Evolutionary conservation across 2,888 invertebrate species (phyloP).

Genomic region (Quadroppia sp.): DNA sequence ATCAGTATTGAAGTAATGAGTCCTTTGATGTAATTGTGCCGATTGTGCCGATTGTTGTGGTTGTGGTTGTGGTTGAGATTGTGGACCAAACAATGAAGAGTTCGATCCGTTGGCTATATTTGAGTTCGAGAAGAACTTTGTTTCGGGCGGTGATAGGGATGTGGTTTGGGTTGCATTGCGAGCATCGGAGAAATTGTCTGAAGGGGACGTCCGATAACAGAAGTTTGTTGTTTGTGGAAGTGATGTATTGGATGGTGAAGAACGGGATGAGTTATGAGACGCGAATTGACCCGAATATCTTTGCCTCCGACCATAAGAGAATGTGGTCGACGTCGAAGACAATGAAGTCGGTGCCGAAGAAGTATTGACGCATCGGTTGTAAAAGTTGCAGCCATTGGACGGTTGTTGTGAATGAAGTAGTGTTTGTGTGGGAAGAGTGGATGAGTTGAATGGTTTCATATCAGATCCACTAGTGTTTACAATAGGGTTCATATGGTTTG

Average conservation of each 20-base stretch:
- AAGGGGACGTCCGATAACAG: slow-evolving; percentile 26
- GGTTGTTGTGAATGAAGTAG: slow-evolving; percentile 12
- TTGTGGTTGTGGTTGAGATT: slow-evolving; percentile 5
- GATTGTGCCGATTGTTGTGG: not conserved
- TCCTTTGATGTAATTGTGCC: slow-evolving; percentile 6
- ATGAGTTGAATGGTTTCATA: no score
- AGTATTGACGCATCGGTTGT: not conserved
- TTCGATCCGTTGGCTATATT: slow-evolving; percentile 14
- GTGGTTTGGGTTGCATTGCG: slow-evolving; percentile 10
- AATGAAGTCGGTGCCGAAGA: slow-evolving; percentile 14
- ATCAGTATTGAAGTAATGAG: slow-evolving; percentile 26
- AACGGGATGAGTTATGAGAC: slow-evolving; percentile 8
- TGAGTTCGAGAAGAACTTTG: slow-evolving; percentile 17
- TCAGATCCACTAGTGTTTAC: slow-evolving; percentile 19
- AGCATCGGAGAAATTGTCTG: slow-evolving; percentile 8
- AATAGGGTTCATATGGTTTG: not conserved
- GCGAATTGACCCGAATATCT: slow-evolving; percentile 2
- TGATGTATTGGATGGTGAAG: slow-evolving; percentile 29
- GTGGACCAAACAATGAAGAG: not conserved
- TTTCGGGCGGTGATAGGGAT: slow-evolving; percentile 14
- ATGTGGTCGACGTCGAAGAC: slow-evolving; percentile 31
- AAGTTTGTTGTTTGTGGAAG: slow-evolving; percentile 21
- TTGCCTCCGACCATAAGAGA: slow-evolving; percentile 11
- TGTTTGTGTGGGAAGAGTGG: not conserved
- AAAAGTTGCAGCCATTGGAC: slow-evolving; percentile 19